Percentiles rank a stretch among this genome's conserved stretches.
These are phyloP conservation scores for Takifugu rubripes DNA, from an alignment of 2,797 vertebrate genomes.

Conservation along the genomic window DNA sequence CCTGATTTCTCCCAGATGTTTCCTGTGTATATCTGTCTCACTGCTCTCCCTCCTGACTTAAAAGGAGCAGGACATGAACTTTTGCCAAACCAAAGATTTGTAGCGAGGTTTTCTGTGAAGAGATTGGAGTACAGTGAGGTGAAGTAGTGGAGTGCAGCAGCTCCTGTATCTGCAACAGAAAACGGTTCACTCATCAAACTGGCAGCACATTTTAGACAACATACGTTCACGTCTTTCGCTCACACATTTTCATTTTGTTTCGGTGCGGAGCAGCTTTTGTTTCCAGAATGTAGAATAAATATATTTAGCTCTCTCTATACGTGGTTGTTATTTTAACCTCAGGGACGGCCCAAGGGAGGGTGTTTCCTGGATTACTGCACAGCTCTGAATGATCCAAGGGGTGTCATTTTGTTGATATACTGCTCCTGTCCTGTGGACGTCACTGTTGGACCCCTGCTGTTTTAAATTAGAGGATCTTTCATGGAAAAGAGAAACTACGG, in stretches of 20 bases:
- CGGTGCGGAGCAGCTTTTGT: neutral
- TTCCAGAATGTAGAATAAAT: slow-evolving; percentile 20
- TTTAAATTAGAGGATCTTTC: slow-evolving; percentile 62
- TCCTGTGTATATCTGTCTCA: slow-evolving; percentile 74
- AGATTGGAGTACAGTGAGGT: slow-evolving; percentile 59
- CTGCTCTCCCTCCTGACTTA: slow-evolving; percentile 37
- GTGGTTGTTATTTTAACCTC: slow-evolving; percentile 4
- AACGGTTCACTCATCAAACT: slow-evolving; percentile 7
- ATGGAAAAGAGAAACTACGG: neutral
- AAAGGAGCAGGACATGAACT: slow-evolving; percentile 55
- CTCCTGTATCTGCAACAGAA: slow-evolving; percentile 27
- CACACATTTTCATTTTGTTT: too few species aligned
- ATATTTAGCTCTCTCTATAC: slow-evolving; percentile 17
- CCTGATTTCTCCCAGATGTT: slow-evolving; percentile 91
- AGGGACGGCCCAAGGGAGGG: neutral
- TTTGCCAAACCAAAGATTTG: slow-evolving; percentile 50
- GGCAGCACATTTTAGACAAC: neutral
- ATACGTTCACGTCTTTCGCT: too few species aligned
- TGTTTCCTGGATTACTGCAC: slow-evolving; percentile 41
- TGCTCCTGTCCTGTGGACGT: slow-evolving; percentile 50
- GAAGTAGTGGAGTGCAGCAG: slow-evolving; percentile 46
- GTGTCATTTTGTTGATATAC: slow-evolving; percentile 52
- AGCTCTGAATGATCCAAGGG: slow-evolving; percentile 49
- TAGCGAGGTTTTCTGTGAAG: slow-evolving; percentile 50
- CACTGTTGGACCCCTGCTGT: slow-evolving; percentile 44